A percentile compares a stretch with the other conserved stretches of the same genome.
These are phyloP conservation scores for Gryllus bimaculatus DNA, from an alignment of 1,140 invertebrate species.

Conservation along the genomic window DNA sequence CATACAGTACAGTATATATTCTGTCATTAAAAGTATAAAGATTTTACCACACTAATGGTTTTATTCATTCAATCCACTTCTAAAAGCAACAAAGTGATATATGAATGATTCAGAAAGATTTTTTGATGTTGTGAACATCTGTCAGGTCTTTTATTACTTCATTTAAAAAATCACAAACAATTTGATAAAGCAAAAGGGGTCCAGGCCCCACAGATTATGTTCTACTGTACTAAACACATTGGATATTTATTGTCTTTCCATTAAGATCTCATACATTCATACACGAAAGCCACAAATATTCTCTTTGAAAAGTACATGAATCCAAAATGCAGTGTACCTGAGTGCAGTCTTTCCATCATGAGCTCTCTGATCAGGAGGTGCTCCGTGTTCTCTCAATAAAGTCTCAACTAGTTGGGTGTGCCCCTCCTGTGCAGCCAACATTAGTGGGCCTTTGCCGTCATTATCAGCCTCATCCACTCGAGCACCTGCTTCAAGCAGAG, in stretches of 20 bases:
- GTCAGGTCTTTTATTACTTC: too few relatives aligned
- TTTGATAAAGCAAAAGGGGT: too few relatives aligned
- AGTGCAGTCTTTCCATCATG: conserved; percentile 91
- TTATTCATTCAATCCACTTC: too few relatives aligned
- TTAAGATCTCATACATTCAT: neutral
- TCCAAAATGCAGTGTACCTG: conserved; percentile 38
- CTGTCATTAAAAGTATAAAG: too few relatives aligned
- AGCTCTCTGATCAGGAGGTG: conserved; percentile 78
- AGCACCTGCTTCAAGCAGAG: conserved; percentile 82
- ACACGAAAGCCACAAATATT: neutral
- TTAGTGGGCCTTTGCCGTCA: conserved; percentile 84
- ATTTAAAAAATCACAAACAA: too few relatives aligned
- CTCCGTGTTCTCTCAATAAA: conserved; percentile 61
- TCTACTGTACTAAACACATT: neutral
- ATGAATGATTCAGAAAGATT: too few relatives aligned
- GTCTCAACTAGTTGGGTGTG: conserved; percentile 60
- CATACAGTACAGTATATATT: too few relatives aligned
- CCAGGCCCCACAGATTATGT: neutral
- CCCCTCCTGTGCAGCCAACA: conserved; percentile 83
- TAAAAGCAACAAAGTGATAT: too few relatives aligned
- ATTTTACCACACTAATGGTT: too few relatives aligned
- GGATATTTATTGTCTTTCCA: neutral
- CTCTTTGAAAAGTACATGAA: neutral
- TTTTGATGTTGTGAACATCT: too few relatives aligned
- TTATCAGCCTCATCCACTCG: conserved; percentile 69